Percentiles rank a stretch among this genome's conserved stretches.
Conservation (phyloP, 2,888 invertebrate species). For the Stenichneumon culpator region DNA sequence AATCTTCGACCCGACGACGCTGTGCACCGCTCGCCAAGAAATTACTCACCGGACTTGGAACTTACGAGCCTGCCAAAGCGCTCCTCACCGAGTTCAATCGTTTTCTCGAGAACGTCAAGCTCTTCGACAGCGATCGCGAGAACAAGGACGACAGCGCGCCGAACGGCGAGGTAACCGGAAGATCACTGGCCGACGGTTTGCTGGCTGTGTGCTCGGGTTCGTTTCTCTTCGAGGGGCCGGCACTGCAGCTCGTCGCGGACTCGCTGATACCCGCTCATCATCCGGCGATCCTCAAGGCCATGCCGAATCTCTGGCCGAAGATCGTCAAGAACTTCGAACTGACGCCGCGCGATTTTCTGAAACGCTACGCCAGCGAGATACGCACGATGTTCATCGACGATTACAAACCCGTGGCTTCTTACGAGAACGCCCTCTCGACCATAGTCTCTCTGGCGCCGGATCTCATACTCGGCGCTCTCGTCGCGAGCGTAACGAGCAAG, state of each 20-base stretch:
- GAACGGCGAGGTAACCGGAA: conserved; percentile 86
- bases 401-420: conserved; percentile 86
- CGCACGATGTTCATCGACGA: conserved; percentile 88
- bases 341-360: conserved; percentile 88
- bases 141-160: conserved; percentile 81
- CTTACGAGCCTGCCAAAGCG: conserved; percentile 88
- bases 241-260: conserved; percentile 88
- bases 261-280: conserved; percentile 92
- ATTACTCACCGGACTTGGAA: conserved; percentile 88
- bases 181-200: conserved; percentile 87
- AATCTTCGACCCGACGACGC: conserved; percentile 88
- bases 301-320: conserved; percentile 90
- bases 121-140: conserved; percentile 84
- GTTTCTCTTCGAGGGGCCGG: conserved; percentile 83
- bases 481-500: conserved; percentile 87
- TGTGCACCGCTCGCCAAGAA: conserved; percentile 88
- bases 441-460: conserved; percentile 89
- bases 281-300: conserved; percentile 88
- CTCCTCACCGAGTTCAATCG: conserved; percentile 89
- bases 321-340: conserved; percentile 87
- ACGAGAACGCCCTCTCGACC: conserved; percentile 91
- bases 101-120: conserved; percentile 89
- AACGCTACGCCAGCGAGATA: conserved; percentile 87
- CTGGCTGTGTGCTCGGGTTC: conserved; percentile 86
- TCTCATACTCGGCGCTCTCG: conserved; percentile 88